A percentile compares a stretch with the other conserved stretches of the same genome.
Evolutionary conservation across 2,888 invertebrate genomes (phyloP).

Genomic region (Ichneumoninae sp.): DNA sequence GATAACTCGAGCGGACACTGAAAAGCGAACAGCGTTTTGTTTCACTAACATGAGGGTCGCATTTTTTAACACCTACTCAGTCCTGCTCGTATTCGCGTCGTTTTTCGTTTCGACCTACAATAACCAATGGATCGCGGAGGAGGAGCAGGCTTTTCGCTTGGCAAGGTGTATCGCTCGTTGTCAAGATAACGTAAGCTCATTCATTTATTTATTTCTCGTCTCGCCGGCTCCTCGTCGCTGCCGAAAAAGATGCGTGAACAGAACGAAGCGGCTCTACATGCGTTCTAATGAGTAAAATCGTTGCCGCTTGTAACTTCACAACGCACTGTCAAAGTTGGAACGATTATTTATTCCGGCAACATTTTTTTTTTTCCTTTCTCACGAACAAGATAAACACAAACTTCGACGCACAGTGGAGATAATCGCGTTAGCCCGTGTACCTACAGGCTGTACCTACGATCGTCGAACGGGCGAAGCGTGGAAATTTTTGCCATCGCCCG

Average conservation of each 20-base stretch:
- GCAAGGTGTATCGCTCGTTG: slow-evolving; percentile 46
- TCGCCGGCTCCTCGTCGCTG: background rate
- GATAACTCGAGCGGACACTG: background rate
- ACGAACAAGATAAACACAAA: background rate
- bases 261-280: background rate
- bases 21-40: background rate
- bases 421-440: background rate
- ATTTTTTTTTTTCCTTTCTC: background rate
- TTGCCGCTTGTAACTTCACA: background rate
- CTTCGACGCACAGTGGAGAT: background rate
- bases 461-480: background rate
- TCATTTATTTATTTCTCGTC: slow-evolving; percentile 10
- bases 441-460: background rate
- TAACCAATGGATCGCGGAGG: slow-evolving; percentile 19
- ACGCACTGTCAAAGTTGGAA: background rate
- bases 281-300: background rate
- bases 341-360: background rate
- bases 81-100: background rate
- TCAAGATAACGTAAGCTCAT: slow-evolving; percentile 44
- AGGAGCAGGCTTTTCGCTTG: slow-evolving; percentile 32
- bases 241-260: background rate
- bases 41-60: background rate
- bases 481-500: background rate
- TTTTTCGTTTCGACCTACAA: background rate
- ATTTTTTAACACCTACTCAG: background rate